These are phyloP conservation scores for Chrysotoxum bicinctum DNA, from an alignment of 2,888 invertebrate species.

Conservation along the genomic window DNA sequence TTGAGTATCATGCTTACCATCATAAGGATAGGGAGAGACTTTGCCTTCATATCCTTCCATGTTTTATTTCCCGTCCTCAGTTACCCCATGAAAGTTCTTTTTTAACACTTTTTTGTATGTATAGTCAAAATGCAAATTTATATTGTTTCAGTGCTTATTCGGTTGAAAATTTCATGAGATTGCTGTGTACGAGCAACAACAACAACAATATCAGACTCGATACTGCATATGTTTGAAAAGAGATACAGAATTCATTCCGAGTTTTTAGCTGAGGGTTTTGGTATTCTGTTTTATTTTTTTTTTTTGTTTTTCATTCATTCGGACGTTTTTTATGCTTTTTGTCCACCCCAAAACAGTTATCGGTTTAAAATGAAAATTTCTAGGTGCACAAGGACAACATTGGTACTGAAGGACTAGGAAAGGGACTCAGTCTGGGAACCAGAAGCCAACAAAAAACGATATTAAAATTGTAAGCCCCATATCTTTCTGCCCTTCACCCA, in stretches of 20 bases:
- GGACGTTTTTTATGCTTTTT: conserved; percentile 43
- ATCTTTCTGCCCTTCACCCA: conserved; percentile 1
- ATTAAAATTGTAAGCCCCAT: conserved; percentile 59
- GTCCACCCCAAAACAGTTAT: conserved; percentile 62
- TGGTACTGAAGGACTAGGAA: not conserved
- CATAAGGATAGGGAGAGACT: not conserved
- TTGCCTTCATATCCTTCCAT: not conserved
- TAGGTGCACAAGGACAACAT: conserved; percentile 51
- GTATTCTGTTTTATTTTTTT: conserved; percentile 4
- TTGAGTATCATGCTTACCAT: conserved; percentile 18
- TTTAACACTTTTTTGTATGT: conserved; percentile 41
- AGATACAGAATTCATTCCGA: conserved; percentile 40
- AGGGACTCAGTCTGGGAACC: conserved; percentile 20
- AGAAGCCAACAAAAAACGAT: conserved; percentile 29
- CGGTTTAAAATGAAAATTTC: conserved; percentile 67
- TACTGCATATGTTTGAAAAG: conserved; percentile 48
- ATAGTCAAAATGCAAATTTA: conserved; percentile 78
- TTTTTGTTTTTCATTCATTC: conserved; percentile 10
- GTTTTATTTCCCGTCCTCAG: not conserved
- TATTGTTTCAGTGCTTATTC: conserved; percentile 80
- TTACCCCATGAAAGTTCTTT: conserved; percentile 1
- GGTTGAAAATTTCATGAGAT: conserved; percentile 73
- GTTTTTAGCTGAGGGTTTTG: conserved; percentile 15
- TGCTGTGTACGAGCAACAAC: conserved; percentile 25
- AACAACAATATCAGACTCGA: conserved; percentile 17